Conservation (phyloP, 2,113 vertebrate species). For the Cyprinodon variegatus region DNA sequence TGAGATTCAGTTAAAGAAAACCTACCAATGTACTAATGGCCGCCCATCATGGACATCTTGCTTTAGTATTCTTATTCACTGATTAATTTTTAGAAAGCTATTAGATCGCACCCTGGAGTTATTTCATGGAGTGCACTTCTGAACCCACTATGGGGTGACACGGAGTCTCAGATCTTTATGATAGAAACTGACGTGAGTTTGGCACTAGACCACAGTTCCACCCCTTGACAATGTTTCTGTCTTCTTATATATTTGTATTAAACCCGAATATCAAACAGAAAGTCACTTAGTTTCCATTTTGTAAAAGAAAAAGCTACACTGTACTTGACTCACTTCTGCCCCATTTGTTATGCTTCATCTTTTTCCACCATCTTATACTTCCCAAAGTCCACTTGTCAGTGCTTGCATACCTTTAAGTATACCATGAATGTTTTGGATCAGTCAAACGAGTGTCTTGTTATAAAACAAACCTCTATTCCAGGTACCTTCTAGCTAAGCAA, state of each 20-base stretch:
- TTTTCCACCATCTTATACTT: conserved; percentile 3
- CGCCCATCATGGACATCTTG: conserved; percentile 9
- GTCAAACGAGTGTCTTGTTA: conserved; percentile 48
- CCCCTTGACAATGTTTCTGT: neutral
- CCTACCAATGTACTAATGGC: neutral
- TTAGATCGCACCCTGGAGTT: conserved; percentile 51
- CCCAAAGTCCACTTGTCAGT: conserved; percentile 5
- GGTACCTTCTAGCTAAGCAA: conserved; percentile 14
- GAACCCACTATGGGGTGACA: conserved; percentile 33
- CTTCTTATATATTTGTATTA: neutral
- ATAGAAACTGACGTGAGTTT: conserved; percentile 1
- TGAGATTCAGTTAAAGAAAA: conserved; percentile 5
- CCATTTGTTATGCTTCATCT: conserved; percentile 11
- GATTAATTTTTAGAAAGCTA: conserved; percentile 55
- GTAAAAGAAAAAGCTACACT: neutral
- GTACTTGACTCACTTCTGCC: neutral
- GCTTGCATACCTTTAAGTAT: conserved; percentile 22
- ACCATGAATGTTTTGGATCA: conserved; percentile 35
- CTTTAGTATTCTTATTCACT: conserved; percentile 43
- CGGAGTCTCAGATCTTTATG: conserved; percentile 37
- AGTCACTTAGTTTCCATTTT: conserved; percentile 5
- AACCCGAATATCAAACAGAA: neutral
- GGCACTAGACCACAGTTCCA: neutral
- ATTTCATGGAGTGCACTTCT: conserved; percentile 42
- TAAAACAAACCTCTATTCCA: conserved; percentile 34